phyloP scores from a whole-genome alignment of 2,797 vertebrate genomes.

The Aselliscus stoliczkanus region DNA sequence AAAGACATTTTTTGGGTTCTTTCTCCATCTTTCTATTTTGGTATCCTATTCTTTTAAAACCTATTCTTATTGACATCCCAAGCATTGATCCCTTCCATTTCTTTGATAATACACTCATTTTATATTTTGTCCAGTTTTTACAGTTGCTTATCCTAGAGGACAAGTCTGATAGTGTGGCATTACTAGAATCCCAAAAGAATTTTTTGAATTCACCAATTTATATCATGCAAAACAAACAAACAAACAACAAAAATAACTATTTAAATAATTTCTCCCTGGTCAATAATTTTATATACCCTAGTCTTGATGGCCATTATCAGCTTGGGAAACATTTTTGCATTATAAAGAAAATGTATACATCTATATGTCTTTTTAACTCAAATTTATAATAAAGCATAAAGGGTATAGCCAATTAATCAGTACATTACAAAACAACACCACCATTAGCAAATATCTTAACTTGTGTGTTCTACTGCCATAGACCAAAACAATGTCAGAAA shows the following conservation, averaged over 20 bases:
- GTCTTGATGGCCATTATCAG: not conserved
- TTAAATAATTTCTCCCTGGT: not conserved
- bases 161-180: not conserved
- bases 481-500: not conserved
- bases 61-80: not conserved
- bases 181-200: not conserved
- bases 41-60: not conserved
- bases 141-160: not conserved
- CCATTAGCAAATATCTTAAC: not conserved
- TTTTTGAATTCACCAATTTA: not conserved
- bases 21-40: not conserved
- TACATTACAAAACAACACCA: not conserved
- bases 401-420: not conserved
- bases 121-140: slow-evolving; percentile 17
- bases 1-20: not conserved
- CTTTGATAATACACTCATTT: not conserved
- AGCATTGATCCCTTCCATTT: not conserved
- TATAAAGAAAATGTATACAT: not conserved
- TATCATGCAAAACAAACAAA: not conserved
- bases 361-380: not conserved
- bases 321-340: not conserved
- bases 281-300: not conserved
- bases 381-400: slow-evolving; percentile 20
- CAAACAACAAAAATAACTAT: not conserved
- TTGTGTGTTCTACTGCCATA: not conserved